phyloP scores from a whole-genome alignment of 1,140 invertebrate genomes.

The Hetaerina americana region DNA sequence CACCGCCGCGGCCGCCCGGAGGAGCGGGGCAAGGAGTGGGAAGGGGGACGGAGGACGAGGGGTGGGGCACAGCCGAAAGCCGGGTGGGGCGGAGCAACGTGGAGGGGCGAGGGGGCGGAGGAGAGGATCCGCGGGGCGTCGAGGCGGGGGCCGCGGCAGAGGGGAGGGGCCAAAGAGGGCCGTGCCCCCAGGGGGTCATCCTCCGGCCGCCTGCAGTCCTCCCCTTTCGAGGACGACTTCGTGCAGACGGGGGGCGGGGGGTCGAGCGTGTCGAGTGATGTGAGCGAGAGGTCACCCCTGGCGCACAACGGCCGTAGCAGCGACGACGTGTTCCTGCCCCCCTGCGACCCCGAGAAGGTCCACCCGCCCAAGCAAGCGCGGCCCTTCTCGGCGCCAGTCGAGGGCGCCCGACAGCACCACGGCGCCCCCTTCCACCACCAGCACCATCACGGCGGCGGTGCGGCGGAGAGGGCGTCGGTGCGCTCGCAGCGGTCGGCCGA shows the following conservation, averaged over 20 bases:
- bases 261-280: slow-evolving; percentile 24
- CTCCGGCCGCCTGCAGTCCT: slow-evolving; percentile 32
- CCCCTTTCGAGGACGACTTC: slow-evolving; percentile 61
- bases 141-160: slow-evolving; percentile 16
- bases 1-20: neutral
- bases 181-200: slow-evolving; percentile 14
- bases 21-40: neutral
- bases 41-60: neutral
- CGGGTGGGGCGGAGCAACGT: neutral
- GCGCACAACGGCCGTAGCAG: slow-evolving; percentile 4
- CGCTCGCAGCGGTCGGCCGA: slow-evolving; percentile 25
- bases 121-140: slow-evolving; percentile 19
- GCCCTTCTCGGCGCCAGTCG: neutral
- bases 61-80: neutral
- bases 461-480: slow-evolving; percentile 21
- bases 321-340: slow-evolving; percentile 17
- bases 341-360: slow-evolving; percentile 3
- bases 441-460: slow-evolving; percentile 17
- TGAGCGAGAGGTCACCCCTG: slow-evolving; percentile 18
- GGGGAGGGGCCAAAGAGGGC: slow-evolving; percentile 17
- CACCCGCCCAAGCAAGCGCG: neutral
- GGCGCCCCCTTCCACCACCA: slow-evolving; percentile 21
- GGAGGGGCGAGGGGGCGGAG: neutral
- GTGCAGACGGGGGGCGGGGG: slow-evolving; percentile 14
- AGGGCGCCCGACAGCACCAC: slow-evolving; percentile 12